Evolutionary conservation across 2,797 vertebrate species (phyloP).

Genomic region (Holocentrus rufus): DNA sequence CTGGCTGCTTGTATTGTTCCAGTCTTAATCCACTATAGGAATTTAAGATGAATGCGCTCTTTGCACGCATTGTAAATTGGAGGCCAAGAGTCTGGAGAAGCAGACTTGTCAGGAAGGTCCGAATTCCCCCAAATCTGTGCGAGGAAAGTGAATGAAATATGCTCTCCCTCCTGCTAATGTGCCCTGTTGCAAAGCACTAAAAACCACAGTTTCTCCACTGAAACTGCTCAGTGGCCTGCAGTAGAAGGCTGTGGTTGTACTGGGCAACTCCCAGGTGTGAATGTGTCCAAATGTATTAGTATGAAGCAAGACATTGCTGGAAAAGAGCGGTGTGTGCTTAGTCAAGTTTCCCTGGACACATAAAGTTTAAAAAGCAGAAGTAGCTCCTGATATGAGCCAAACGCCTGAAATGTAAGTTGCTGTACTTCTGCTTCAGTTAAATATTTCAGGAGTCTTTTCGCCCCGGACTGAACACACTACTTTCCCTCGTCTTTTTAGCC

Average conservation of each 20-base stretch:
- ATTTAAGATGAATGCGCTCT: neutral
- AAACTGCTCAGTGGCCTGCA: no score
- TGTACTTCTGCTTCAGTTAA: constrained; percentile 38
- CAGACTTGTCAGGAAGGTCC: neutral
- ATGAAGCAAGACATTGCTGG: neutral
- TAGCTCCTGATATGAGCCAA: neutral
- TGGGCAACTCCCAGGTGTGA: neutral
- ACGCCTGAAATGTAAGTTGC: constrained; percentile 22
- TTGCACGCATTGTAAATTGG: neutral
- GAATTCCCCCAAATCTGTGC: neutral
- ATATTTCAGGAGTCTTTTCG: constrained; percentile 28
- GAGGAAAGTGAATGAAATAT: constrained; percentile 21
- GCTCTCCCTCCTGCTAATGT: constrained; percentile 14
- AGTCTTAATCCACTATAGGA: neutral
- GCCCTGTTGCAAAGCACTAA: constrained; percentile 29
- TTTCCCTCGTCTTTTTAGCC: constrained; percentile 49
- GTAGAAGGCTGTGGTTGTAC: constrained; percentile 9
- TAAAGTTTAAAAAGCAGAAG: constrained; percentile 14
- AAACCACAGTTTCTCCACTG: constrained; percentile 11
- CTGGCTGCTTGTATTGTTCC: neutral
- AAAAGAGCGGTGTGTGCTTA: neutral
- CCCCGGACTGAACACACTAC: constrained; percentile 39
- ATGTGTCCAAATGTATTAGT: constrained; percentile 3
- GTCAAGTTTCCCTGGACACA: constrained; percentile 3
- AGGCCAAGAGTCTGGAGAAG: no score